Evolutionary conservation across 2,888 invertebrate genomes (phyloP), one percentile per base, ranked within the genome.

Genomic region (Lycia hirtaria): DNA sequence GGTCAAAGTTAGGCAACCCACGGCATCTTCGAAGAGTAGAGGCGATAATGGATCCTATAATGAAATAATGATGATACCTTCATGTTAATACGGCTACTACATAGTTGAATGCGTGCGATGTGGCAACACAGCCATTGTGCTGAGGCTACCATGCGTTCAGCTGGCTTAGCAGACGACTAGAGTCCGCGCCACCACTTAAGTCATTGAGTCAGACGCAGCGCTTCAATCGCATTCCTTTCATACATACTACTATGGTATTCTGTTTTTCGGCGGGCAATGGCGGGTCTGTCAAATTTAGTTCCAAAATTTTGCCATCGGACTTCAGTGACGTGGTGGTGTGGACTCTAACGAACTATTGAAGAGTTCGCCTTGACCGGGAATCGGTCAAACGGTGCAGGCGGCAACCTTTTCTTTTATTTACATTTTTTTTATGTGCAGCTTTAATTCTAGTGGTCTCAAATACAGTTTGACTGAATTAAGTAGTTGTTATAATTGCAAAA

Each of bases 291-390:
- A n/a, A n/a, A n/a, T n/a, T n/a, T n/a, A n/a, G n/a, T n/a, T n/a
- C n/a, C n/a, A n/a, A n/a, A n/a, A n/a, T n/a, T n/a, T n/a, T n/a
- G n/a, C n/a, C 30, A 12, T n/a, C 4, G 30, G 10, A 10, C 30
- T 10, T 4, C 30, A 12, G 0, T 30, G 9, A 9, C 4, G n/a
- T 4, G n/a, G n/a, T 30, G n/a, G n/a, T n/a, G n/a, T 41, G 41
- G 10, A 15, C 26, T 10, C 26, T 37, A 40, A 41, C 37, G 33
- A 54, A 33, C 30, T 26, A 48, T 33, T 44, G 35, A 19, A 37
- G 32, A 45, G 10, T 12, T 35, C 12, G 20, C 55, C 55, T 48
- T 49, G 55, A 48, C 54, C 54, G 48, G 24, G 28, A 35, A 43
- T 35, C 43, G 20, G 9, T 35, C 9, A 52, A 33, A 28, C 17